Conservation (phyloP, 2,113 vertebrate species). For the Campylomormyrus numenius region DNA sequence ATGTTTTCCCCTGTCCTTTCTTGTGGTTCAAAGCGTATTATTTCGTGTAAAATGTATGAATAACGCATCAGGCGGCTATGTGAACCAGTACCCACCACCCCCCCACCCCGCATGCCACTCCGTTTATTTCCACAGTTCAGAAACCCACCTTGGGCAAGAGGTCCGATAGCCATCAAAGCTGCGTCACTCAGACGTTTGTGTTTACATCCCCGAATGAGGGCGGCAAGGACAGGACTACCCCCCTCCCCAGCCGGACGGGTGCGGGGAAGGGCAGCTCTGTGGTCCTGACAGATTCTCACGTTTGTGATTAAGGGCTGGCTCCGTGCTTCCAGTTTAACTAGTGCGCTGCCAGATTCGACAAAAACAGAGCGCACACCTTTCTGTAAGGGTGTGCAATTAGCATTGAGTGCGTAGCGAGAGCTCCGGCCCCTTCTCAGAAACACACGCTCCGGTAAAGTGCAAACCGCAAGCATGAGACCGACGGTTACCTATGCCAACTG, state of each 20-base stretch:
- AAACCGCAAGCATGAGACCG: slow-evolving; percentile 36
- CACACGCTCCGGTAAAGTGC: slow-evolving; percentile 59
- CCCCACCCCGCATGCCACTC: slow-evolving; percentile 2
- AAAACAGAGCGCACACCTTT: background rate
- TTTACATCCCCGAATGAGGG: slow-evolving; percentile 20
- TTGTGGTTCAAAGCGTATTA: background rate
- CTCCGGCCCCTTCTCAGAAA: slow-evolving; percentile 23
- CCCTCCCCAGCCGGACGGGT: background rate
- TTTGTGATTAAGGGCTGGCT: background rate
- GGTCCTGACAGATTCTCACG: background rate
- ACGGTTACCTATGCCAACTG: slow-evolving; percentile 52
- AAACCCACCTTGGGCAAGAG: slow-evolving; percentile 22
- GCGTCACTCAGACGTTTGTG: background rate
- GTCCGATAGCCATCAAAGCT: slow-evolving; percentile 21
- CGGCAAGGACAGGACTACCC: background rate
- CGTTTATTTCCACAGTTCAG: slow-evolving; percentile 23
- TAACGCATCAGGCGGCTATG: slow-evolving; percentile 32
- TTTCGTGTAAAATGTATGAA: slow-evolving; percentile 21
- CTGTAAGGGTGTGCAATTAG: background rate
- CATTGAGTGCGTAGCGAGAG: background rate
- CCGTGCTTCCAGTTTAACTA: background rate
- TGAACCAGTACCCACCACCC: background rate
- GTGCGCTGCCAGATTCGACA: background rate
- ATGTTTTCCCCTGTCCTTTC: slow-evolving; percentile 38
- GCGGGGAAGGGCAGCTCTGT: background rate